Percentiles rank a stretch among this genome's conserved stretches.
These are phyloP conservation scores for Sphaerophoria rueppellii DNA, from an alignment of 2,888 invertebrate genomes.

Conservation along the genomic window DNA sequence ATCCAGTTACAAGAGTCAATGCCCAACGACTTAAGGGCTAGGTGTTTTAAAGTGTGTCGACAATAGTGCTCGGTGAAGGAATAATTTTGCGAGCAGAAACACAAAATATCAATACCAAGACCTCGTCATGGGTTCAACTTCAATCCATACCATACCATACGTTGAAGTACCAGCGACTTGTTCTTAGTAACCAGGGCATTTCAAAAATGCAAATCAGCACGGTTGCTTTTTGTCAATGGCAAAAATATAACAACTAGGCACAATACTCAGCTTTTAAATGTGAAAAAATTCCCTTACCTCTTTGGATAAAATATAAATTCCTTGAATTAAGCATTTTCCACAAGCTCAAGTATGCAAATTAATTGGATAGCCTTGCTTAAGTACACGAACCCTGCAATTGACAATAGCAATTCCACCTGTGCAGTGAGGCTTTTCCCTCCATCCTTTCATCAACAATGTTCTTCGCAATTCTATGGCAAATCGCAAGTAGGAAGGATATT, in stretches of 20 bases:
- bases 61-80: too few relatives aligned
- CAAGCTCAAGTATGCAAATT: slow-evolving; percentile 63
- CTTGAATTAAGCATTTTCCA: slow-evolving; percentile 69
- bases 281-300: slow-evolving; percentile 24
- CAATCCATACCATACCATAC: too few relatives aligned
- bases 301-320: slow-evolving; percentile 61
- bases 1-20: too few relatives aligned
- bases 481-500: neutral
- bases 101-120: too few relatives aligned
- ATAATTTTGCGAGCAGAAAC: too few relatives aligned
- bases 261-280: slow-evolving; percentile 18
- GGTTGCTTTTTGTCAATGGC: too few relatives aligned
- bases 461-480: neutral
- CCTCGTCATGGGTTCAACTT: too few relatives aligned
- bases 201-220: slow-evolving; percentile 4
- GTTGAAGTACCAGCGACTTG: too few relatives aligned
- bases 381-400: too few relatives aligned
- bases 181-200: too few relatives aligned
- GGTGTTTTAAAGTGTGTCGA: too few relatives aligned
- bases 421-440: slow-evolving; percentile 4
- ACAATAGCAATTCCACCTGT: slow-evolving; percentile 65
- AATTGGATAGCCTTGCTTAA: slow-evolving; percentile 62
- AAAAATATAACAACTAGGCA: slow-evolving; percentile 14
- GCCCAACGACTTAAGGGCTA: too few relatives aligned
- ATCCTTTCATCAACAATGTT: neutral